These are phyloP conservation scores for Acinonyx jubatus DNA, from an alignment of 2,113 vertebrate species.

Conservation along the genomic window DNA sequence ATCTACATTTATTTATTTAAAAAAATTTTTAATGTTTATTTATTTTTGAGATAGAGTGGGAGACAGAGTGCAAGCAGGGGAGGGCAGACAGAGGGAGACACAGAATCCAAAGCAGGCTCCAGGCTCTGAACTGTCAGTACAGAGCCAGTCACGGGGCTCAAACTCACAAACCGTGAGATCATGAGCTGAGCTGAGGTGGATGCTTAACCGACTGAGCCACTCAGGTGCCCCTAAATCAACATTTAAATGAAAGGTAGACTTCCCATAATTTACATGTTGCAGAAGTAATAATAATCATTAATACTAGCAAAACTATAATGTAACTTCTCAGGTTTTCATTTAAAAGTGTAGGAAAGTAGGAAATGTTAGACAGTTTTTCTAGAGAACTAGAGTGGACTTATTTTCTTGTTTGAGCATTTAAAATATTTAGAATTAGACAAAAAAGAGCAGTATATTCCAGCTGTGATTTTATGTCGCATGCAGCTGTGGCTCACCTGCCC, in stretches of 20 bases:
- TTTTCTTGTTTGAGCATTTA: background rate
- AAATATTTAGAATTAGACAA: conserved; percentile 34
- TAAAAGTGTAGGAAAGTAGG: background rate
- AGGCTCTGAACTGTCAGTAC: no score
- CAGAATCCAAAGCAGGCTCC: no score
- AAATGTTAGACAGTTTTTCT: background rate
- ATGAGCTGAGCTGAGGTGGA: no score
- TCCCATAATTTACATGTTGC: background rate
- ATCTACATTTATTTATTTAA: background rate
- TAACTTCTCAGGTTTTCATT: background rate
- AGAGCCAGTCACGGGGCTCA: no score
- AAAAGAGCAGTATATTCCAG: conserved; percentile 19
- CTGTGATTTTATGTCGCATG: conserved; percentile 36
- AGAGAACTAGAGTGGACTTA: background rate
- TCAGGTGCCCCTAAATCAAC: no score
- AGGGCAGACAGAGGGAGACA: no score
- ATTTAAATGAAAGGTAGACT: background rate
- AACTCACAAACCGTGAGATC: no score
- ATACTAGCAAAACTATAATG: background rate
- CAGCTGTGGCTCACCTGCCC: conserved; percentile 61
- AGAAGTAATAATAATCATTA: background rate
- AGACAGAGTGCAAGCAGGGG: no score
- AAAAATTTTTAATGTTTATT: no score
- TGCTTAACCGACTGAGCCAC: no score
- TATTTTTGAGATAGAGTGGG: no score